Conservation (phyloP, 2,797 vertebrate species). For the Coracias cyanogaster region DNA sequence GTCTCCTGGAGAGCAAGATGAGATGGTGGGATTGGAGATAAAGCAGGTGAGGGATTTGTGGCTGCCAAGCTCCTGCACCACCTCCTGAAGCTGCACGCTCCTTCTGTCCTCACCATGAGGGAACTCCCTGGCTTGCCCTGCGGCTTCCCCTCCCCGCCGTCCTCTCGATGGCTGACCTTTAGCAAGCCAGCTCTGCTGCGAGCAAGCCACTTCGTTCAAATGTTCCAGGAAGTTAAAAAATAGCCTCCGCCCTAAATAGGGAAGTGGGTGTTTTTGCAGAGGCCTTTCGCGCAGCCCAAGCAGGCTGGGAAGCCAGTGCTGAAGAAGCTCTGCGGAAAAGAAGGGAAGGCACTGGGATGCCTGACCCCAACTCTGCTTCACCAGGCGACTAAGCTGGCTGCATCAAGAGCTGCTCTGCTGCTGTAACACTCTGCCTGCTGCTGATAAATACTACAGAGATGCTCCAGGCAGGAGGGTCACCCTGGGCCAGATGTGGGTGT, state of each 20-base stretch:
- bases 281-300: rapidly evolving
- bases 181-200: neutral
- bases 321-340: neutral
- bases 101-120: rapidly evolving
- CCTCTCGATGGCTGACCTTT: neutral
- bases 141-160: neutral
- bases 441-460: neutral
- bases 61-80: neutral
- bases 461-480: rapidly evolving
- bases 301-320: neutral
- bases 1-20: rapidly evolving
- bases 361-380: neutral
- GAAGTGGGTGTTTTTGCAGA: slow-evolving; percentile 16
- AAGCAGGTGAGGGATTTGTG: neutral
- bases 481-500: neutral
- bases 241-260: slow-evolving; percentile 14
- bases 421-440: neutral
- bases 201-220: neutral
- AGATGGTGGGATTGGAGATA: neutral
- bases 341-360: neutral
- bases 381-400: rapidly evolving
- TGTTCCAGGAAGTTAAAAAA: slow-evolving; percentile 68
- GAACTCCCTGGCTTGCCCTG: neutral
- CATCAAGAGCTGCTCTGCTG: neutral
- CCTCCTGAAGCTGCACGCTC: neutral